phyloP scores from a whole-genome alignment of 2,888 invertebrate species.

The Micropterix aruncella region DNA sequence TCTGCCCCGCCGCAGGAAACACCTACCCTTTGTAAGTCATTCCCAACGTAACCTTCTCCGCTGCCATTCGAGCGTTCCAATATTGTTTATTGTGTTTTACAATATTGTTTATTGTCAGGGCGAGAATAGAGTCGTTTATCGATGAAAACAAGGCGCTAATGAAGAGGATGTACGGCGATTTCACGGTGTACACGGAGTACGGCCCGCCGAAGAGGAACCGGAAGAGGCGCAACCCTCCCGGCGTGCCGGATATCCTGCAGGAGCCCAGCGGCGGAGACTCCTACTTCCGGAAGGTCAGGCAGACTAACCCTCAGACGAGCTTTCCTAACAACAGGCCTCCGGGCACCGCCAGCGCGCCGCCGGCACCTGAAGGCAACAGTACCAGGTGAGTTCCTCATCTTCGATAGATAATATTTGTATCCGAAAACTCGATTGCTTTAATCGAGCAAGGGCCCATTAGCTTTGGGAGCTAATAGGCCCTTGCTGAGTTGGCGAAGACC shows the following conservation, averaged over 20 bases:
- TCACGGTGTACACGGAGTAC: slow-evolving; percentile 46
- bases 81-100: not conserved
- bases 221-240: slow-evolving; percentile 29
- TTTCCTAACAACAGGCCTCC: not conserved
- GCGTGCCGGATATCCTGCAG: slow-evolving; percentile 46
- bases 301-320: slow-evolving; percentile 22
- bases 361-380: slow-evolving; percentile 21
- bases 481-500: too few relatives aligned
- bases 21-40: slow-evolving; percentile 76
- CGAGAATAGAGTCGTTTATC: slow-evolving; percentile 81
- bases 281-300: slow-evolving; percentile 24
- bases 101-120: slow-evolving; percentile 40
- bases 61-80: too few relatives aligned
- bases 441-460: not conserved
- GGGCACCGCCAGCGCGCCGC: slow-evolving; percentile 5
- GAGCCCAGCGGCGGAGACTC: slow-evolving; percentile 26
- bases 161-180: slow-evolving; percentile 89
- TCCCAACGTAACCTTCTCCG: not conserved
- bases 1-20: slow-evolving; percentile 84
- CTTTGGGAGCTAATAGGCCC: too few relatives aligned
- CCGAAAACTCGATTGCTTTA: not conserved
- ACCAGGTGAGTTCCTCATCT: slow-evolving; percentile 10
- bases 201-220: slow-evolving; percentile 35
- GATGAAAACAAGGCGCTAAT: slow-evolving; percentile 90
- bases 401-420: too few relatives aligned